Base-by-base conservation (phyloP, 2,797 vertebrate genomes). In the Lutjanus argentimaculatus region DNA sequence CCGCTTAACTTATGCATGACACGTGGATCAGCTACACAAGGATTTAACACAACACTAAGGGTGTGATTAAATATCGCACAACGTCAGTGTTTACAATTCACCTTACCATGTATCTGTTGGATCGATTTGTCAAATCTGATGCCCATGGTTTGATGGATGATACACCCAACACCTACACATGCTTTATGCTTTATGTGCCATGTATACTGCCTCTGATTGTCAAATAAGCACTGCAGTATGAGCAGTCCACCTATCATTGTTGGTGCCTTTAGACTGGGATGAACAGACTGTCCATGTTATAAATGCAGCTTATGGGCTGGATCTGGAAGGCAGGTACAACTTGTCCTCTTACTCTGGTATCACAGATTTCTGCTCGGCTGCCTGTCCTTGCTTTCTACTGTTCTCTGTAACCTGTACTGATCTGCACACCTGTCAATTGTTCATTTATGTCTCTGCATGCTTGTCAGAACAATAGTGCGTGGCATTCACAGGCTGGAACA, bases 1-100 rank as follows among this genome's bases (percentile, higher is more conserved):
- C 72, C 36, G 81, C 72, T 80, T 65, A 85, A 77, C 51, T 82
- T 89, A 16, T 79, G 55, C 75, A 57, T 86, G 61, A 65, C 84
- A 86, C 78, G 63, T 55, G 73, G 67, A 86, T 89, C 75, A 72
- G 67, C 75, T 30, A 25, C 30, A 77, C 72, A 9, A 1, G 8
- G n/a, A 73, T 83, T 58, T 68, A 55, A 57, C 68, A 22, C 2
- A 14, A 48, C 75, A 49, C 55, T 40, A 25, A 58, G 30, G 36
- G n/a, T 72, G 11, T 71, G 68, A 25, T 59, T 21, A 55, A 78
- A 66, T 56, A 49, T 45, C 21, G 10, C 25, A 14, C 19, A 48
- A 57, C 17, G 19, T 13, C 49, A 43, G 11, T 46, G 22, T 77
- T 67, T 7, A 40, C 55, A 22, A 10, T 73, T 58, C 49, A 53